phyloP scores from a whole-genome alignment of 2,113 vertebrate genomes.

The Ptychochromis oligacanthus region DNA sequence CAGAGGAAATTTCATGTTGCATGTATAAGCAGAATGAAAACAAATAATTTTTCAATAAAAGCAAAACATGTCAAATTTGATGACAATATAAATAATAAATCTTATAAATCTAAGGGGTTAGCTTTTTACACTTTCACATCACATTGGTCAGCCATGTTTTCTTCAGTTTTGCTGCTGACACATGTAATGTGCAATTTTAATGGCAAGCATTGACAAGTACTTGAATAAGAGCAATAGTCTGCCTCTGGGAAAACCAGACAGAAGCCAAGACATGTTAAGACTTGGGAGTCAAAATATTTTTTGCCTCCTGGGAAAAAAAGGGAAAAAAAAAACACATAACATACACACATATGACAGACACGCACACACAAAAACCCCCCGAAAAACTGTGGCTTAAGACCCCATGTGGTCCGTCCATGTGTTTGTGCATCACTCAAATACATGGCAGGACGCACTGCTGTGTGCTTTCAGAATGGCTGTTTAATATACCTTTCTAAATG shows the following conservation, averaged over 20 bases:
- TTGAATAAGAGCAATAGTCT: conserved; percentile 22
- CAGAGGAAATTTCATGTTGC: neutral
- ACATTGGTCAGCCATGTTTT: neutral
- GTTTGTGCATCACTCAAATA: neutral
- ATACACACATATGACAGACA: neutral
- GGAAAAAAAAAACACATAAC: neutral
- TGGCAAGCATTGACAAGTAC: conserved; percentile 45
- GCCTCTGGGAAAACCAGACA: conserved; percentile 18
- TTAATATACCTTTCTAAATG: neutral
- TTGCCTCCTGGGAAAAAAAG: neutral
- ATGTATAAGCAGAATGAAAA: neutral
- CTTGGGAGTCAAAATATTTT: conserved; percentile 25
- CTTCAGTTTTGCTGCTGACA: conserved; percentile 12
- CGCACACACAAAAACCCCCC: neutral
- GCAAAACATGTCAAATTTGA: neutral
- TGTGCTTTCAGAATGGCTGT: neutral
- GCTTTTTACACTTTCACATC: neutral
- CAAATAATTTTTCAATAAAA: neutral
- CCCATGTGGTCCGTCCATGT: fast-evolving
- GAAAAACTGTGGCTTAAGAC: neutral
- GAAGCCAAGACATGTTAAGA: conserved; percentile 39
- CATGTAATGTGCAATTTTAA: neutral
- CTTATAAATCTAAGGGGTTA: neutral
- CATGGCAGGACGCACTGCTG: neutral
- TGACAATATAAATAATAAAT: neutral